phyloP scores from a whole-genome alignment of 2,888 invertebrate species.

The Erebia ligea region DNA sequence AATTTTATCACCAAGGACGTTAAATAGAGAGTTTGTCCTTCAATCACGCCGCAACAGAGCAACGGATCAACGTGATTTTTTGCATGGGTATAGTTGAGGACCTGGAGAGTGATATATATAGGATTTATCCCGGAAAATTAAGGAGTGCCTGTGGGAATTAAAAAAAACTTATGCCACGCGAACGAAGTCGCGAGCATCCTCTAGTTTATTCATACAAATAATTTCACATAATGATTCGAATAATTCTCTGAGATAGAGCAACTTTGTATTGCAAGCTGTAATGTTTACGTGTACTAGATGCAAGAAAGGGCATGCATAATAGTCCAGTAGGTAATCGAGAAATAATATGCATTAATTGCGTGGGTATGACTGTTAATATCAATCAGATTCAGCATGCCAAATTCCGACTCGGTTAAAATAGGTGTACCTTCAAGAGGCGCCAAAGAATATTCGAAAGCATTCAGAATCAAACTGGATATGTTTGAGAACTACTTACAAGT shows the following conservation, averaged over 20 bases:
- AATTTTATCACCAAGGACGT: too few species aligned
- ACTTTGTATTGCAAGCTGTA: slow-evolving; percentile 23
- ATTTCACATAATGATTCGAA: slow-evolving; percentile 4
- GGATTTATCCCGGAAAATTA: too few species aligned
- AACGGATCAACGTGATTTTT: too few species aligned
- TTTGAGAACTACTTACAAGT: too few species aligned
- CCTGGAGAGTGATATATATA: too few species aligned
- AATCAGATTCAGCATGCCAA: slow-evolving; percentile 1
- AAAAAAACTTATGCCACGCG: too few species aligned
- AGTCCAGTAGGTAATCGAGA: slow-evolving; percentile 41
- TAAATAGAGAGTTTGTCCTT: too few species aligned
- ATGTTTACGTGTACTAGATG: slow-evolving; percentile 32
- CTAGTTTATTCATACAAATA: not conserved
- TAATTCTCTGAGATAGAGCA: slow-evolving; percentile 13
- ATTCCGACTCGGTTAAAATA: not conserved
- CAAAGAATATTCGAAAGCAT: not conserved
- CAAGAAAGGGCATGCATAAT: slow-evolving; percentile 45
- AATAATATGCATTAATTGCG: slow-evolving; percentile 47
- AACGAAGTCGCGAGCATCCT: too few species aligned
- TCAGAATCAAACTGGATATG: too few species aligned
- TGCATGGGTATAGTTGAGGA: too few species aligned
- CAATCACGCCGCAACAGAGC: too few species aligned
- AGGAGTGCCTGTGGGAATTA: too few species aligned
- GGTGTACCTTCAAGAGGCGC: not conserved
- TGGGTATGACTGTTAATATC: slow-evolving; percentile 52